These are phyloP conservation scores for Andrena bicolor DNA, from an alignment of 2,888 invertebrate species.

Conservation along the genomic window DNA sequence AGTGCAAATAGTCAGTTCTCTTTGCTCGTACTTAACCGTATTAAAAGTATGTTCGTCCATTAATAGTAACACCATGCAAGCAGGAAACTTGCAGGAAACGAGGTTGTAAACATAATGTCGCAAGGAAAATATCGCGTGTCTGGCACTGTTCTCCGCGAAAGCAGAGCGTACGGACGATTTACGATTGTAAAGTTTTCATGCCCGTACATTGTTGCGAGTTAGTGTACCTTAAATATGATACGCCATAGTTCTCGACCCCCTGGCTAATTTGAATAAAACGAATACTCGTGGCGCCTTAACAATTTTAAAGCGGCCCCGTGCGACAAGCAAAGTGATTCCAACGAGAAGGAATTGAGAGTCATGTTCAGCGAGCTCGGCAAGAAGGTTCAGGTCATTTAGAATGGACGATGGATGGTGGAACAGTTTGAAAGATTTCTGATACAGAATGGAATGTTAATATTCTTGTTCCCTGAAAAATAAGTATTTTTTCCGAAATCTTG, in stretches of 20 bases:
- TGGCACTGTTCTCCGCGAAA: conserved; percentile 14
- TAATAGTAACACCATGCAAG: conserved; percentile 19
- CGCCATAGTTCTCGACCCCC: neutral
- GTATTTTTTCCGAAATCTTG: too few relatives aligned
- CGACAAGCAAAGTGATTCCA: conserved; percentile 2
- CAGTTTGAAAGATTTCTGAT: too few relatives aligned
- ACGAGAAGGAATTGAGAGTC: conserved; percentile 3
- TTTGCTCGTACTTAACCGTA: neutral
- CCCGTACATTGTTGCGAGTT: conserved; percentile 27
- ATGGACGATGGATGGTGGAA: too few relatives aligned
- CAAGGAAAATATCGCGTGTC: conserved; percentile 40
- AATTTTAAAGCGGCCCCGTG: neutral
- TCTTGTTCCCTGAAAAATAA: too few relatives aligned
- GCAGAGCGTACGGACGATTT: conserved; percentile 34
- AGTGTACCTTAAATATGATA: conserved; percentile 10
- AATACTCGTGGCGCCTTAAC: conserved; percentile 20
- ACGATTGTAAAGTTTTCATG: conserved; percentile 45
- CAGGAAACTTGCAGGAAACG: conserved; percentile 29
- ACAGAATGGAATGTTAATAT: too few relatives aligned
- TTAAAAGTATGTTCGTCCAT: conserved; percentile 3
- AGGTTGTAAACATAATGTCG: conserved; percentile 38
- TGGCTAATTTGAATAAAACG: conserved; percentile 37
- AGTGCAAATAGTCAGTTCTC: neutral
- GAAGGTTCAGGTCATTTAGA: too few relatives aligned
- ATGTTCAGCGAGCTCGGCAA: too few relatives aligned